phyloP scores from a whole-genome alignment of 2,888 invertebrate species.

The Drosophila paranaensis region DNA sequence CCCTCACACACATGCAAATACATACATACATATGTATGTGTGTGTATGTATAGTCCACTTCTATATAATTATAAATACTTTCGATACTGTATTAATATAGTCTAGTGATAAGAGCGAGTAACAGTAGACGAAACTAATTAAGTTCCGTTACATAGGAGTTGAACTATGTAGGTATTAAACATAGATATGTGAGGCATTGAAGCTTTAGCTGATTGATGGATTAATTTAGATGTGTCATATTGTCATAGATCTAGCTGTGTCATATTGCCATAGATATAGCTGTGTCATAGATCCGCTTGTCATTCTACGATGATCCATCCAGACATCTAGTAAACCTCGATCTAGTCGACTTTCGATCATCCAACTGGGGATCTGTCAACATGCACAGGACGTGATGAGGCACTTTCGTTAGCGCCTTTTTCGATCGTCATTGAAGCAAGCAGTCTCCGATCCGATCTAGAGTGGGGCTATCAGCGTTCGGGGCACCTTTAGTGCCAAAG shows the following conservation, averaged over 20 bases:
- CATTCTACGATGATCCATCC: too few relatives aligned
- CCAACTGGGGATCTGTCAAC: conserved; percentile 7
- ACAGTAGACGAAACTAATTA: conserved; percentile 55
- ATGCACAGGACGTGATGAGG: conserved; percentile 53
- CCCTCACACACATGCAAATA: background rate
- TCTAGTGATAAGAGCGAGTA: conserved; percentile 28
- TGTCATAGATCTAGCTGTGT: background rate
- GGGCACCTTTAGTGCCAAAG: conserved; percentile 21
- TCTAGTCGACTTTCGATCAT: background rate
- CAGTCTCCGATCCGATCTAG: conserved; percentile 7
- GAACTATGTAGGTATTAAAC: background rate
- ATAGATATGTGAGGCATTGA: conserved; percentile 11
- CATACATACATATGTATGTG: background rate
- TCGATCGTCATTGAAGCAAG: conserved; percentile 26
- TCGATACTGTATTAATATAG: conserved; percentile 9
- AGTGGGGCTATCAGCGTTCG: conserved; percentile 46
- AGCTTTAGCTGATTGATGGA: conserved; percentile 9
- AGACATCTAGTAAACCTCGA: background rate
- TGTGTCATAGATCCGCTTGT: background rate
- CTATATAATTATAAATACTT: conserved; percentile 1
- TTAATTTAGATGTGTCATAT: background rate
- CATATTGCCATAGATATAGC: background rate
- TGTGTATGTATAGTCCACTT: background rate
- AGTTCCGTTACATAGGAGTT: conserved; percentile 13
- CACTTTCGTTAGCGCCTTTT: conserved; percentile 31